Evolutionary conservation across 1,140 invertebrate genomes (phyloP), one percentile per base, ranked within the genome.

Genomic region (Drosophila auraria): DNA sequence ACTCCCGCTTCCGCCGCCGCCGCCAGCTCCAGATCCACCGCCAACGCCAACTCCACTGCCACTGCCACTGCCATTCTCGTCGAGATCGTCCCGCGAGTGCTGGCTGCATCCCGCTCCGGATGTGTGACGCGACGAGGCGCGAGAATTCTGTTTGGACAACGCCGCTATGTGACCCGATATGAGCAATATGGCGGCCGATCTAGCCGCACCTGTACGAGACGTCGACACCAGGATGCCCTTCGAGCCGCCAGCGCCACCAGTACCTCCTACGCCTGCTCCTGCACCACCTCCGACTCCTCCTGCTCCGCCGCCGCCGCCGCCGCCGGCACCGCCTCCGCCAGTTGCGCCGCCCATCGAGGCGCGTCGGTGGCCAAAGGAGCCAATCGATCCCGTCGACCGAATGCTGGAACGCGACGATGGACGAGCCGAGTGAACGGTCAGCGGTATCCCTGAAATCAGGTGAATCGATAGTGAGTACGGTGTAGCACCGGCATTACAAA

Each of bases 171-270:
- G 96, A 94, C 96, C 97, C 94, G 96, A 97, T 94, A 97, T 97
- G 94, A 97, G 96, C 96, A 97, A 96, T 95, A 97, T 97, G 96
- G 96, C 96, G 93, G 96, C 96, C 94, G 96, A 95, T 93, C 96
- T 96, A 93, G 96, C 96, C 95, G 96, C 96, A 96, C 96, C 96
- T 97, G 96, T 96, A 94, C 96, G 95, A 82, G 96, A 96, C 76
- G 96, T 95, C 79, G 96, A 95, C 82, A 96, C 95, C 56, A 95
- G 87, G 42, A 96, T 94, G 80, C 95, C 95, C 72, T 93, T 93
- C n/a, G 91, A 92, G 38, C 82, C 80, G 58, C 51, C 57, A 45
- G 51, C 95, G 15, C 56, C 66, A 15, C 57, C 40, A 27, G 38
- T 9, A 45, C 68, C 59, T 36, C 54, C 33, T 11, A 11, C 59